Conservation (phyloP, 2,888 invertebrate genomes). For the Zelleria hepariella region DNA sequence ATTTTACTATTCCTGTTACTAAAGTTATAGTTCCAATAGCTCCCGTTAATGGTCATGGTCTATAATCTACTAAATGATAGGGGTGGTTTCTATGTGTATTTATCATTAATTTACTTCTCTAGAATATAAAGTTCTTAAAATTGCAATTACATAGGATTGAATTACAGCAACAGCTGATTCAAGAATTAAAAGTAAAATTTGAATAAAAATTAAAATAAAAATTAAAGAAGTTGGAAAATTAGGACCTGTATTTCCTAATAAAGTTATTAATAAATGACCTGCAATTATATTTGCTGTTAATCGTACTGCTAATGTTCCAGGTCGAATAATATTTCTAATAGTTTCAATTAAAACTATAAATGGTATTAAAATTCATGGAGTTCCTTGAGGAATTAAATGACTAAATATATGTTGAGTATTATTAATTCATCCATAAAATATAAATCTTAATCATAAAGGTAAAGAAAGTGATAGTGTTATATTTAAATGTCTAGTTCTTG, state of each 20-base stretch:
- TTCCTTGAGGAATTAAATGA: constrained; percentile 78
- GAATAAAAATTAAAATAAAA: constrained; percentile 47
- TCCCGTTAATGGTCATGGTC: constrained; percentile 75
- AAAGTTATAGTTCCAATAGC: constrained; percentile 71
- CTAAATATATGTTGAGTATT: constrained; percentile 75
- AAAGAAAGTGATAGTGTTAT: constrained; percentile 73
- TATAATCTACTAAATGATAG: constrained; percentile 76
- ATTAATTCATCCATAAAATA: constrained; percentile 76
- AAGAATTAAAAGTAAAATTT: constrained; percentile 67
- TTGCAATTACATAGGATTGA: constrained; percentile 77
- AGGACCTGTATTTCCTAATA: constrained; percentile 58
- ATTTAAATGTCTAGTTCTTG: constrained; percentile 75
- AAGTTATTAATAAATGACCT: constrained; percentile 76
- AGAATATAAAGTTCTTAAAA: constrained; percentile 76
- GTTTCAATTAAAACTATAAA: constrained; percentile 84
- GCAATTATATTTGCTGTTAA: constrained; percentile 85
- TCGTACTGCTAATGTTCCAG: constrained; percentile 78
- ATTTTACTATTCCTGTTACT: constrained; percentile 72
- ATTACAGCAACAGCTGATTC: constrained; percentile 75
- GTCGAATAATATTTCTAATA: constrained; percentile 80
- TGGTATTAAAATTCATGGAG: constrained; percentile 75
- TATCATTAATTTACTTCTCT: constrained; percentile 76
- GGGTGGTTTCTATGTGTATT: constrained; percentile 67
- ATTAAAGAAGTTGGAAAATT: constrained; percentile 31
- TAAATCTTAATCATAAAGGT: constrained; percentile 76